Conservation (phyloP, 2,113 vertebrate genomes). For the Pterocles gutturalis region DNA sequence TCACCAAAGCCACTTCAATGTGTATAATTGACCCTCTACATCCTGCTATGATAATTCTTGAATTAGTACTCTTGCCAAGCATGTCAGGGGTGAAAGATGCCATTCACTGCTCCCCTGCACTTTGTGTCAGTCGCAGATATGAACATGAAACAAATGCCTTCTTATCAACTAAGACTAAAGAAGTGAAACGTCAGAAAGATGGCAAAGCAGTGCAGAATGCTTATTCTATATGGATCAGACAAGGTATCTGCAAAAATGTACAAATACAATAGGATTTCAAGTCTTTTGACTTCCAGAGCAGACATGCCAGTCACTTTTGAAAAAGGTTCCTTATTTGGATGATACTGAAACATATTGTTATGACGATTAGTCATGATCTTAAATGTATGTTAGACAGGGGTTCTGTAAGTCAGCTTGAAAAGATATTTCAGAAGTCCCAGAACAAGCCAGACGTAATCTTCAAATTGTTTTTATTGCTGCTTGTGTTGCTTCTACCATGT, state of each 20-base stretch:
- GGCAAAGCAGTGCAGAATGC: background rate
- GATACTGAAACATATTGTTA: background rate
- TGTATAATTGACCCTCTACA: background rate
- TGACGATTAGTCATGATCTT: background rate
- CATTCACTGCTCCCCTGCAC: background rate
- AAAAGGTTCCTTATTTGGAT: background rate
- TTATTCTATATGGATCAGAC: background rate
- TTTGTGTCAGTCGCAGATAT: background rate
- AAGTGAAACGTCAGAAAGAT: background rate
- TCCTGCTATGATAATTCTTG: background rate
- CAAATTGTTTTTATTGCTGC: background rate
- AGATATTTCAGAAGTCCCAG: background rate
- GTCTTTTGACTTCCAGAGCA: background rate
- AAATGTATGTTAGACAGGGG: background rate
- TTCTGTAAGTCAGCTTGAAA: background rate
- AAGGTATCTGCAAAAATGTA: background rate
- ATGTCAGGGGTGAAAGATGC: background rate
- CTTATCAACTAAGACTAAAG: background rate
- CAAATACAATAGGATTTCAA: background rate
- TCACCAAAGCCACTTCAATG: background rate
- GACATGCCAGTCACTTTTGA: background rate
- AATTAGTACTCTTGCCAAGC: background rate
- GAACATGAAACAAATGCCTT: constrained; percentile 6
- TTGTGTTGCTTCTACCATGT: background rate
- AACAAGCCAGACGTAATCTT: background rate